Percentiles rank a stretch among this genome's conserved stretches.
These are phyloP conservation scores for Sciurus vulgaris DNA, from an alignment of 2,797 vertebrate genomes.

Conservation along the genomic window DNA sequence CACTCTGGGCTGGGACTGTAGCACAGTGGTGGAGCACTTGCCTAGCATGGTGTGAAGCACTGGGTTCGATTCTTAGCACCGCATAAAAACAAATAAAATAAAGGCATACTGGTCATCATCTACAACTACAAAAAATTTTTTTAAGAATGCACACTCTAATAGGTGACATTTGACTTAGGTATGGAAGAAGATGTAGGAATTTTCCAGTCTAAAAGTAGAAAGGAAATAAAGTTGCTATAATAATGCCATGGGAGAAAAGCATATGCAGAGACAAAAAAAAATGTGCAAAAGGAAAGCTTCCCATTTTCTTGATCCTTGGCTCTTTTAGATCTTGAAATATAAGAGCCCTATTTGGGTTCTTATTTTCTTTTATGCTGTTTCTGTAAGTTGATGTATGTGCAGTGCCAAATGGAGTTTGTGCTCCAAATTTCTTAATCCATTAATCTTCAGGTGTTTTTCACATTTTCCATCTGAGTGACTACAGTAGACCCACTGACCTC, in stretches of 20 bases:
- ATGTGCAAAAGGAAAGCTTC: neutral
- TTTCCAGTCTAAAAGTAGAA: neutral
- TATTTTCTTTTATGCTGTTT: slow-evolving; percentile 55
- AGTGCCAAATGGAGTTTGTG: slow-evolving; percentile 48
- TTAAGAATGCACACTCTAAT: neutral
- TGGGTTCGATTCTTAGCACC: too few relatives aligned
- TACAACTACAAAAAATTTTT: too few relatives aligned
- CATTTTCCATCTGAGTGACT: slow-evolving; percentile 70
- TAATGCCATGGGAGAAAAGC: neutral
- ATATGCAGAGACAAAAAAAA: neutral
- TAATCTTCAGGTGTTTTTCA: slow-evolving; percentile 71
- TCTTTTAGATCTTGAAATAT: slow-evolving; percentile 57
- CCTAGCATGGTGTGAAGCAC: too few relatives aligned
- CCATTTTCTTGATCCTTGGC: slow-evolving; percentile 31
- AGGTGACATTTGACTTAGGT: neutral
- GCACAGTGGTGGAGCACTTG: too few relatives aligned
- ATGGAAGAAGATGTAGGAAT: neutral
- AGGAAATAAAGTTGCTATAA: neutral
- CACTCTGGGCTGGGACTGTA: too few relatives aligned
- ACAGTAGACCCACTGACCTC: slow-evolving; percentile 54
- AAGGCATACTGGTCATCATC: too few relatives aligned
- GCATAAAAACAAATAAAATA: too few relatives aligned
- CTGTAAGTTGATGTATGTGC: slow-evolving; percentile 61
- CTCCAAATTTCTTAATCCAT: slow-evolving; percentile 43
- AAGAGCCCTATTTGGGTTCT: slow-evolving; percentile 8